Evolutionary conservation across 2,888 invertebrate genomes (phyloP).

Genomic region (Ametastegia equiseti): DNA sequence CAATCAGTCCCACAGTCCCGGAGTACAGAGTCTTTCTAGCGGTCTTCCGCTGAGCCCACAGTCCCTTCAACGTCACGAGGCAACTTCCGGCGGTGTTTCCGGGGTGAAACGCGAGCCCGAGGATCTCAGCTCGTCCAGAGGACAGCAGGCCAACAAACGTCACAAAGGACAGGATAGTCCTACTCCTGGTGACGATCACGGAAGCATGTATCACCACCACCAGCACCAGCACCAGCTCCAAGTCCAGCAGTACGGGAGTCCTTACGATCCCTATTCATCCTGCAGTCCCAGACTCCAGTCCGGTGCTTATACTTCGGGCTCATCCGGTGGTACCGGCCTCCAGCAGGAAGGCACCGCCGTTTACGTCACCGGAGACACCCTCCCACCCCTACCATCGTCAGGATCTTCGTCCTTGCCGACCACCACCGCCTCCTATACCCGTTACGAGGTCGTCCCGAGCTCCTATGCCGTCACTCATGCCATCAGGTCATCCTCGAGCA

Average conservation of each 20-base stretch:
- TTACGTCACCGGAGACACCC: conserved; percentile 80
- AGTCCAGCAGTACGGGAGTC: conserved; percentile 72
- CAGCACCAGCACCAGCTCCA: conserved; percentile 73
- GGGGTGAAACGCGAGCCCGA: conserved; percentile 89
- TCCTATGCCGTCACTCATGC: conserved; percentile 73
- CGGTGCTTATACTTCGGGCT: conserved; percentile 66
- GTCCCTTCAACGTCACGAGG: conserved; percentile 70
- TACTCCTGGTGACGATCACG: conserved; percentile 67
- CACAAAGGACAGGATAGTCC: conserved; percentile 72
- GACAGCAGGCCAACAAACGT: conserved; percentile 69
- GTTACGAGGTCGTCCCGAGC: conserved; percentile 74
- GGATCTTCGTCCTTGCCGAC: conserved; percentile 83
- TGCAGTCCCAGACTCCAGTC: conserved; percentile 73
- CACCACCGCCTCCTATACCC: conserved; percentile 72
- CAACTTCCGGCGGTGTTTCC: conserved; percentile 66
- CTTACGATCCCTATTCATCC: conserved; percentile 72
- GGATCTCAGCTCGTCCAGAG: conserved; percentile 82
- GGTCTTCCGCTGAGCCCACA: conserved; percentile 73
- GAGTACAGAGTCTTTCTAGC: conserved; percentile 78
- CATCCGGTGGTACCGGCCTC: conserved; percentile 65
- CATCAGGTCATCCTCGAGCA: conserved; percentile 72
- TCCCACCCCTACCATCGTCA: conserved; percentile 74
- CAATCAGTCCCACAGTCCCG: conserved; percentile 73
- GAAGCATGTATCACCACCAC: conserved; percentile 72
- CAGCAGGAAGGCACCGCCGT: conserved; percentile 76